Evolutionary conservation across 2,113 vertebrate species (phyloP), one percentile per base, ranked within the genome.

Genomic region (Puntigrus tetrazona): DNA sequence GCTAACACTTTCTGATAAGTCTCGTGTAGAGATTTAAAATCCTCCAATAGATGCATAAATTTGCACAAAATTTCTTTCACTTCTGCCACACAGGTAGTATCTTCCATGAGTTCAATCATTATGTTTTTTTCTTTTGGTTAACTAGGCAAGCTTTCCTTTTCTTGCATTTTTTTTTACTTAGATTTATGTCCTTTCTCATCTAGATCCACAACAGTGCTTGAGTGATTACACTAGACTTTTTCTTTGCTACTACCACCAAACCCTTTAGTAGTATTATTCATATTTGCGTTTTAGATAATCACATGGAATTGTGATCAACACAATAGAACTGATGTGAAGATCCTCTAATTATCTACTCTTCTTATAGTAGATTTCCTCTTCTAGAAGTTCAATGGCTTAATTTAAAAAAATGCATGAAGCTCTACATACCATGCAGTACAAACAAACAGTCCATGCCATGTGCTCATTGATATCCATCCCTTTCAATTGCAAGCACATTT

Each of bases 91-190:
- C 61, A 67, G 18, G 14, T 9, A 75, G 47, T 29, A 78, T 78
- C 73, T 50, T 78, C 83, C 74, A 78, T 78, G 67, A 78, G 61
- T 63, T 77, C 57, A n/a, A 52, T 9, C 59, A 84, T 67, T 38
- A 77, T 67, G 45, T 84, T 84, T 47, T 31, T 77, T 50, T 31
- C 41, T 47, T 34, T 61, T 84, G 2, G 83, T 84, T 47, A 84
- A 57, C 41, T 76, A 55, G 25, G 14, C 73, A 63, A 76, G 55
- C 75, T 74, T 45, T 76, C 36, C 73, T 57, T 76, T 84, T 84
- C 72, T 76, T 25, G 82, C 36, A 61, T 63, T 22, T 63, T n/a
- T 63, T n/a, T n/a, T 27, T 45, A n/a, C 38, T 80, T 61, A 36
- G 36, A 43, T 9, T n/a, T 4, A 20, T 80, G 57, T 6, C 61